Percentiles rank a stretch among this genome's conserved stretches.
phyloP scores from a whole-genome alignment of 2,797 vertebrate genomes.

The Uromys caudimaculatus region DNA sequence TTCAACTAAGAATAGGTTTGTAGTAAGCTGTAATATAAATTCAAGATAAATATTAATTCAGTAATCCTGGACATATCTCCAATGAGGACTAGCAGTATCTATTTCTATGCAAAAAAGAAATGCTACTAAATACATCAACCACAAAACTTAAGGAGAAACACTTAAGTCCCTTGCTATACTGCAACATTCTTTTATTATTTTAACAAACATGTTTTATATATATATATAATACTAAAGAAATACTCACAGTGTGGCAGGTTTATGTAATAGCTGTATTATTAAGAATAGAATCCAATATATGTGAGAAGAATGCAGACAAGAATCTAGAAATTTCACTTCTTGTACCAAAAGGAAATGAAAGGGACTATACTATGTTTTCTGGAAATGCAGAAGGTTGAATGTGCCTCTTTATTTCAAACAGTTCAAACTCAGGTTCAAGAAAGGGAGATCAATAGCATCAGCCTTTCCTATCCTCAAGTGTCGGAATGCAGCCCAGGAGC shows the following conservation, averaged over 20 bases:
- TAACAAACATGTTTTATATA: not conserved
- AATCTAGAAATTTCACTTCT: not conserved
- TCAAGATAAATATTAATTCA: slow-evolving; percentile 22
- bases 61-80: not conserved
- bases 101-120: not conserved
- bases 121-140: not conserved
- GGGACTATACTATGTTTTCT: not conserved
- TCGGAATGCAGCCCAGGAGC: not conserved
- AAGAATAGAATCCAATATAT: slow-evolving; percentile 14
- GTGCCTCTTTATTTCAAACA: not conserved
- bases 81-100: not conserved
- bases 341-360: not conserved
- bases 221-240: not conserved
- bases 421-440: not conserved
- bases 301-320: not conserved
- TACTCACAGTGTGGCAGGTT: not conserved
- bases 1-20: not conserved
- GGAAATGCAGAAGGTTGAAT: not conserved
- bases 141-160: slow-evolving; percentile 20
- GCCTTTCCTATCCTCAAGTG: not conserved
- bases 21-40: not conserved
- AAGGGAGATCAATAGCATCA: slow-evolving; percentile 3
- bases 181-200: not conserved
- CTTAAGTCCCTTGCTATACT: not conserved
- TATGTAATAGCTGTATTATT: not conserved